Conservation (phyloP, 1,140 invertebrate species). For the Drosophila parabipectinata region DNA sequence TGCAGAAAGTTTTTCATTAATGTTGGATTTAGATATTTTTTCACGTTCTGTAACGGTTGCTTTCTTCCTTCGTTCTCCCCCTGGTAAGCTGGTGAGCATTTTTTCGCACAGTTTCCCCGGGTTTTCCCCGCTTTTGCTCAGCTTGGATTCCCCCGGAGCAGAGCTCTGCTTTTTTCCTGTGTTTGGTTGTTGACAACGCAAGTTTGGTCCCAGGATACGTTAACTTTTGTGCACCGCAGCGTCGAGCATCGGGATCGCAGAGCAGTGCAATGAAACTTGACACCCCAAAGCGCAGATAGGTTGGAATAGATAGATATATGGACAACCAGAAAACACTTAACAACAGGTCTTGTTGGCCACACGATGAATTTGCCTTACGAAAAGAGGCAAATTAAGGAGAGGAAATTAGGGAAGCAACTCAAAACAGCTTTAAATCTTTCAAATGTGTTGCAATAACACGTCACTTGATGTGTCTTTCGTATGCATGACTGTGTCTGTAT, state of each 20-base stretch:
- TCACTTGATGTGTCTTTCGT: background rate
- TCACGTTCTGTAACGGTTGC: slow-evolving; percentile 62
- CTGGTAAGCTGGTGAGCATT: slow-evolving; percentile 27
- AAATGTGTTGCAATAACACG: background rate
- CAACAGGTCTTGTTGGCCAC: slow-evolving; percentile 28
- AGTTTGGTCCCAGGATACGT: slow-evolving; percentile 76
- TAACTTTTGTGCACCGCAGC: slow-evolving; percentile 67
- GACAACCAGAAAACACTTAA: slow-evolving; percentile 62
- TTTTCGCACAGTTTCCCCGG: slow-evolving; percentile 57
- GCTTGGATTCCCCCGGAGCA: background rate
- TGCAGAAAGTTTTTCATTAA: slow-evolving; percentile 83
- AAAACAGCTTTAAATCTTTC: background rate
- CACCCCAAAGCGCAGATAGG: slow-evolving; percentile 66
- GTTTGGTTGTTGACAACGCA: slow-evolving; percentile 75
- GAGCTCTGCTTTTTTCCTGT: slow-evolving; percentile 30
- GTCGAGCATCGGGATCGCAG: slow-evolving; percentile 24
- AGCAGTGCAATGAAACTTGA: slow-evolving; percentile 71
- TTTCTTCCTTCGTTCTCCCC: slow-evolving; percentile 16
- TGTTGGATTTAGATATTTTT: slow-evolving; percentile 82
- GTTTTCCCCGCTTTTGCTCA: slow-evolving; percentile 10
- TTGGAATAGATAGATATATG: slow-evolving; percentile 42
- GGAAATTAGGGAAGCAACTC: background rate
- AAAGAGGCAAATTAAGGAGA: slow-evolving; percentile 22
- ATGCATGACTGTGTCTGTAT: too few species aligned
- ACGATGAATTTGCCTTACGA: slow-evolving; percentile 30